Evolutionary conservation across 2,797 vertebrate genomes (phyloP), one percentile per base, ranked within the genome.

Genomic region (Acomys russatus): DNA sequence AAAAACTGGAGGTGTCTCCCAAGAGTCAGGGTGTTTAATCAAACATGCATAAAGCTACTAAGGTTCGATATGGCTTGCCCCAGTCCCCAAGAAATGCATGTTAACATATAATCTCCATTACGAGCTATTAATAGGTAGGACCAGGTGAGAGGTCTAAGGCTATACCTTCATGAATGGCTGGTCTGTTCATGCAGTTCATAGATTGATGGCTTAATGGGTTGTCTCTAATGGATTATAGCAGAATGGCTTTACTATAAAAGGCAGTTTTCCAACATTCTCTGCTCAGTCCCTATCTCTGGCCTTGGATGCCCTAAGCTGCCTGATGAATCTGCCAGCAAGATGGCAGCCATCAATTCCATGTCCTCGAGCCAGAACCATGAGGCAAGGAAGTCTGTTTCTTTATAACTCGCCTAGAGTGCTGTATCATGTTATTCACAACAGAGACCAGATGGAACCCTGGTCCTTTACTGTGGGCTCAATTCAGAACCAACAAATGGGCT

Each of bases 11-110:
- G 91, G 9, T 4, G 2, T 6, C 73, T 88, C 77, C 76, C n/a
- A 28, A 83, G 30, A 44, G 25, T 59, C 10, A 54, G 68, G 59
- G 54, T 28, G 15, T 54, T 61, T 38, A 73, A 61, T 79, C 14
- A 0, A 9, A 18, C 7, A 0, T 5, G 1, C 1, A 14, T n/a
- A 87, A 73, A 71, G 14, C 44, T n/a, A n/a, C 14, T 61, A 44
- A 59, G 33, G 56, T 14, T 54, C 10, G 3, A 56, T 7, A 18
- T 38, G 11, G 18, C 15, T 79, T 38, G 9, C 5, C n/a, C 22
- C 76, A 70, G 6, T 15, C 51, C 12, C 35, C 33, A 35, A 25
- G 66, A 79, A 87, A 51, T 4, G 6, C 59, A 59, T 12, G 33
- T 33, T 83, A 54, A 18, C 51, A 68, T 68, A 35, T 56, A 91